Evolutionary conservation across 2,888 invertebrate species (phyloP).

Genomic region (Epirrhoe alternata): DNA sequence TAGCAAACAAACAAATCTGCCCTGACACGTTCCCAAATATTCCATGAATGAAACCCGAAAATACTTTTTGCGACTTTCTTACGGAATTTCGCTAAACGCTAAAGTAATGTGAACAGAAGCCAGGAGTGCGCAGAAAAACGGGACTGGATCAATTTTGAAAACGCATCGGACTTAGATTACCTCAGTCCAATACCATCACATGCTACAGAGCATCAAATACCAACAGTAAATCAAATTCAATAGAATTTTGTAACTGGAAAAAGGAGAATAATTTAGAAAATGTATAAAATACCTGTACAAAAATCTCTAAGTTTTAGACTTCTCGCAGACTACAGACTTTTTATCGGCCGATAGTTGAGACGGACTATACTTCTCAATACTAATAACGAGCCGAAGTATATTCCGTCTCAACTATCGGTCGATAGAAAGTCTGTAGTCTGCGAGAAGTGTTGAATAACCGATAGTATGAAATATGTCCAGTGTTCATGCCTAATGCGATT

Average conservation of each 20-base stretch:
- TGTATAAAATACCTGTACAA: no score
- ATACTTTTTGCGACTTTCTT: conserved; percentile 61
- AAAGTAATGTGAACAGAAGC: conserved; percentile 73
- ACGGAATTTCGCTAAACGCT: conserved; percentile 72
- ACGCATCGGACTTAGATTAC: conserved; percentile 39
- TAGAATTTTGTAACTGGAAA: not conserved
- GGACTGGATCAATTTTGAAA: conserved; percentile 30
- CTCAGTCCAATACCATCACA: conserved; percentile 38
- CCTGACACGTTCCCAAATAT: conserved; percentile 59
- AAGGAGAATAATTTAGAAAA: not conserved
- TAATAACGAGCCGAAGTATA: no score
- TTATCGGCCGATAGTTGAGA: no score
- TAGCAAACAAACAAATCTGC: conserved; percentile 22
- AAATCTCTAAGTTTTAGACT: not conserved
- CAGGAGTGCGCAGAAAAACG: conserved; percentile 76
- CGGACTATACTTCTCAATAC: no score
- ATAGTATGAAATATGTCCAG: not conserved
- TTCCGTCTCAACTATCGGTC: no score
- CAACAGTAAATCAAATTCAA: not conserved
- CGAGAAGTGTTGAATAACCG: no score
- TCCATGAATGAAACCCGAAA: conserved; percentile 61
- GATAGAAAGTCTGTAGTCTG: no score
- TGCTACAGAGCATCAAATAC: conserved; percentile 27
- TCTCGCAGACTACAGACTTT: no score
- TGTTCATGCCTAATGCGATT: conserved; percentile 55